Evolutionary conservation across 2,797 vertebrate genomes (phyloP).

Genomic region (Kryptolebias ocellatus): DNA sequence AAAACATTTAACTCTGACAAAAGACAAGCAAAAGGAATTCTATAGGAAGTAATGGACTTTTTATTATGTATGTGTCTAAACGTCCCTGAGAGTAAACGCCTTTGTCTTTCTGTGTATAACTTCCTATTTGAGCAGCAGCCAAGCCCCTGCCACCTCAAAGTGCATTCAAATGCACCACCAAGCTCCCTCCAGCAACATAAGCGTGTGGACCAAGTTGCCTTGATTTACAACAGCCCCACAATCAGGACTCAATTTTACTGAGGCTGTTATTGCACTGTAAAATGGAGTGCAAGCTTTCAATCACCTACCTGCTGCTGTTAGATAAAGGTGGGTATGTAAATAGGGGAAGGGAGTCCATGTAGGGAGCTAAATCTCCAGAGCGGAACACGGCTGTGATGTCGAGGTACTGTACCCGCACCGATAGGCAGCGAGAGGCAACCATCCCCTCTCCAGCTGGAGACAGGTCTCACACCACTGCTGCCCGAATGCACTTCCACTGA

Average conservation of each 20-base stretch:
- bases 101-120: constrained; percentile 27
- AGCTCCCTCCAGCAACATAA: constrained; percentile 50
- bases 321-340: constrained; percentile 74
- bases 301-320: constrained; percentile 72
- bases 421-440: constrained; percentile 44
- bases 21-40: constrained; percentile 34
- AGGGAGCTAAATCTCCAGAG: constrained; percentile 58
- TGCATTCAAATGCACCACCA: constrained; percentile 67
- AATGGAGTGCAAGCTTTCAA: constrained; percentile 60
- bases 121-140: constrained; percentile 49
- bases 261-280: constrained; percentile 66
- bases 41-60: constrained; percentile 15
- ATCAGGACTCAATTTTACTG: constrained; percentile 72
- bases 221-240: constrained; percentile 69
- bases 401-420: constrained; percentile 43
- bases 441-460: constrained; percentile 48
- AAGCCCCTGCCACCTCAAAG: constrained; percentile 46
- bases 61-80: constrained; percentile 22
- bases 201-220: constrained; percentile 54
- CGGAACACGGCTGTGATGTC: constrained; percentile 49
- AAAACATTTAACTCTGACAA: constrained; percentile 34
- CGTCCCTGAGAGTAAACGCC: constrained; percentile 20
- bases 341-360: constrained; percentile 55
- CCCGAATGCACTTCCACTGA: constrained; percentile 52
- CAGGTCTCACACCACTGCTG: constrained; percentile 50